These are phyloP conservation scores for Phenganax subtilis DNA, from an alignment of 92 coral and sea anemone genomes.

Conservation along the genomic window DNA sequence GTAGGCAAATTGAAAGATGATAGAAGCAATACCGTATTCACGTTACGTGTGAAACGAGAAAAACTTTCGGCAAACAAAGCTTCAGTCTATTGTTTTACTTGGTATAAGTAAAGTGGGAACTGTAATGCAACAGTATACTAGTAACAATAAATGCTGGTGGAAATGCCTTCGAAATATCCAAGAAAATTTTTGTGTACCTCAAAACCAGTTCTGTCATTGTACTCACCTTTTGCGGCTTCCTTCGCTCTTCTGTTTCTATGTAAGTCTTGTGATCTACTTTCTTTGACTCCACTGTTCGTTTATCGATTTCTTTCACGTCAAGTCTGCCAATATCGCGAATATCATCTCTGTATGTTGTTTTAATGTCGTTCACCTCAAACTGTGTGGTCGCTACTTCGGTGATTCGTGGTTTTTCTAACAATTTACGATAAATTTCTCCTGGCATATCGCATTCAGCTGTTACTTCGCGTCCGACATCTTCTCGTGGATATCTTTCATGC, in stretches of 20 bases:
- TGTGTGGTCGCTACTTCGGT: slow-evolving; percentile 14
- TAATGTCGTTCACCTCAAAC: background rate
- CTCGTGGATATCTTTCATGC: background rate
- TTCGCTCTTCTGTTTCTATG: background rate
- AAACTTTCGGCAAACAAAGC: no score
- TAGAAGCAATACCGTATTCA: no score
- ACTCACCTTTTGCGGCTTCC: slow-evolving; percentile 16
- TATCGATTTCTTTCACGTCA: slow-evolving; percentile 1
- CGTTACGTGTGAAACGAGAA: no score
- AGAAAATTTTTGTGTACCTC: background rate
- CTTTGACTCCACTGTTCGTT: slow-evolving; percentile 1
- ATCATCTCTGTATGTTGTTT: background rate
- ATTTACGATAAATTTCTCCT: slow-evolving; percentile 14
- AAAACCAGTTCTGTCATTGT: background rate
- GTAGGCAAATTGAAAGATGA: background rate
- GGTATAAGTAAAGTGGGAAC: no score
- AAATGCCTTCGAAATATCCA: background rate
- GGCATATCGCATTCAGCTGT: background rate
- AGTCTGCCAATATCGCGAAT: background rate
- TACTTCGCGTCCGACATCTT: background rate
- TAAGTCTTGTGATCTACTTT: slow-evolving; percentile 11
- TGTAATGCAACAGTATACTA: no score
- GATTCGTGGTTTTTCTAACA: background rate
- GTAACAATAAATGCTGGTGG: background rate
- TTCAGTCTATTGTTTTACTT: no score